Evolutionary conservation across 2,797 vertebrate genomes (phyloP).

Genomic region (Malurus leucopterus): DNA sequence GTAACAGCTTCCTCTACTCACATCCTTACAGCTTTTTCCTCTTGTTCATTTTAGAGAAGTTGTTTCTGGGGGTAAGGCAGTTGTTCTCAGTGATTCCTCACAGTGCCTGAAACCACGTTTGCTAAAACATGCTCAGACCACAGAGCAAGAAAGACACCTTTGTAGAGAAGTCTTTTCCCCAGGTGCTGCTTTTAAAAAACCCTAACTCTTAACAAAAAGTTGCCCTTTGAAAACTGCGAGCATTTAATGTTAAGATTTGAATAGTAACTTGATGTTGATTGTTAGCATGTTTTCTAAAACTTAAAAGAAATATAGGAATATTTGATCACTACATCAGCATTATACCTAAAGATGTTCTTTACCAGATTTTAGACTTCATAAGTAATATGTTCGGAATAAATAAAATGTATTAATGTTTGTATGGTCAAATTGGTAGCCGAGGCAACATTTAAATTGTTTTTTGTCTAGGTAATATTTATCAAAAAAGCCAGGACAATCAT

Average conservation of each 20-base stretch:
- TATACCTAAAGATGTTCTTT: neutral
- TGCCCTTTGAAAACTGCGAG: neutral
- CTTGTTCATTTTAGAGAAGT: neutral
- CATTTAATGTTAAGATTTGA: neutral
- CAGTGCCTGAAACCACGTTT: neutral
- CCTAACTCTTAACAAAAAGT: neutral
- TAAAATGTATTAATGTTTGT: neutral
- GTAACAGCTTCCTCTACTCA: neutral
- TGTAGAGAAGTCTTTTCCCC: neutral
- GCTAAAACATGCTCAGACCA: neutral
- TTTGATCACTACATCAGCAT: neutral
- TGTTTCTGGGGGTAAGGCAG: neutral
- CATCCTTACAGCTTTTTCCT: neutral
- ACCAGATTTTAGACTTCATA: neutral
- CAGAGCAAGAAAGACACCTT: neutral
- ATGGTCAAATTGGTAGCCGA: neutral
- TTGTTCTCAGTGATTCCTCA: neutral
- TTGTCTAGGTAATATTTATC: neutral
- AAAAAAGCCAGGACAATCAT: neutral
- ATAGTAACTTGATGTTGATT: neutral
- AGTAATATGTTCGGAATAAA: neutral
- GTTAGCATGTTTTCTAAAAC: neutral
- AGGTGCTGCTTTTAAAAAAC: neutral
- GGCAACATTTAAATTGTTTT: neutral
- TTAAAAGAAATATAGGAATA: neutral